These are phyloP conservation scores for Zosterops hypoxanthus DNA, from an alignment of 2,113 vertebrate species.

Conservation along the genomic window DNA sequence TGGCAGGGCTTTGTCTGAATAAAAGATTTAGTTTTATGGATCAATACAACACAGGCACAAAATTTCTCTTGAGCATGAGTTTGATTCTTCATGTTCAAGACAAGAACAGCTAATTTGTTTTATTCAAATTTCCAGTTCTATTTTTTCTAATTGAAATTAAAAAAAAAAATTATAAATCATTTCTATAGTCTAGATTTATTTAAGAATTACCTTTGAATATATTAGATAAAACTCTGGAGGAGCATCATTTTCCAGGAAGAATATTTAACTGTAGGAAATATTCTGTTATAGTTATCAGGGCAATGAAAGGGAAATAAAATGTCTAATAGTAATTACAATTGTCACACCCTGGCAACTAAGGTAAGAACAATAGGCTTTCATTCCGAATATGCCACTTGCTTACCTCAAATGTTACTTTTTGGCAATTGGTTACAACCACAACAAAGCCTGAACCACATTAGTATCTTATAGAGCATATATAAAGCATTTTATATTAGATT, in stretches of 20 bases:
- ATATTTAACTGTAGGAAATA: neutral
- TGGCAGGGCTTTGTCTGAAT: neutral
- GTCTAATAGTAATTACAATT: neutral
- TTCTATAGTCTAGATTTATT: neutral
- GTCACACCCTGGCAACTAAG: neutral
- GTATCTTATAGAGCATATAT: neutral
- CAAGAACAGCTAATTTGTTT: neutral
- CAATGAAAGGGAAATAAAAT: neutral
- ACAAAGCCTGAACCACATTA: neutral
- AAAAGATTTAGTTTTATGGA: neutral
- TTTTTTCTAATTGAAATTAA: neutral
- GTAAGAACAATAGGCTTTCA: neutral
- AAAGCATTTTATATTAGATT: neutral
- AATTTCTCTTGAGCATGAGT: neutral
- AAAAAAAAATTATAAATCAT: neutral
- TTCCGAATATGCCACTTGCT: neutral
- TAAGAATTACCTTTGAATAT: neutral
- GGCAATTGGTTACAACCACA: neutral
- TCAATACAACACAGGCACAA: neutral
- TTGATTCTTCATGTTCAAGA: neutral
- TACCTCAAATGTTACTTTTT: neutral
- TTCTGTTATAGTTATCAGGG: neutral
- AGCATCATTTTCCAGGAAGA: neutral
- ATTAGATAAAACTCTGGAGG: constrained; percentile 1
- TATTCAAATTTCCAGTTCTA: neutral